Evolutionary conservation across 2,113 vertebrate genomes (phyloP), one percentile per base, ranked within the genome.

Genomic region (Oryzias woworae): DNA sequence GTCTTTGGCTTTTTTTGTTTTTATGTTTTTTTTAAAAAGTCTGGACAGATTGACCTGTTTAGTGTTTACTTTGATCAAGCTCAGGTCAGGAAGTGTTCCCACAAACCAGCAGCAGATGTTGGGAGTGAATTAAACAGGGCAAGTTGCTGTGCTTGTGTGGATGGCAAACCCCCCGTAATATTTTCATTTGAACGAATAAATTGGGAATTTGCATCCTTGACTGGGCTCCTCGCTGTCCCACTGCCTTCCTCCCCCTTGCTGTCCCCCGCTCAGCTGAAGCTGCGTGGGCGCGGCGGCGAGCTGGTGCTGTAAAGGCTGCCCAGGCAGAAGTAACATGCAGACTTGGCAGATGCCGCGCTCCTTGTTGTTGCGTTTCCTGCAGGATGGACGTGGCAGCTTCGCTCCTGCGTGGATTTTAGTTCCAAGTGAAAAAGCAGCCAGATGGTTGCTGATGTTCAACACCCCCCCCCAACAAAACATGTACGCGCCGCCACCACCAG

Each of bases 281-380:
- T 49, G 56, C 63, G 68, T 52, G 67, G 48, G 64, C 54, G 68
- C 13, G 51, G 18, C 77, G 85, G 85, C 22, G 41, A 50, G 62
- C 74, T 58, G 76, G 81, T 73, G 1, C 78, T 86, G 86, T 87
- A 75, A 75, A 65, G 81, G 50, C 44, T 71, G 14, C 5, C 50
- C 55, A 67, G 78, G 78, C 84, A 82, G 90, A 90, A 89, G 68
- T 88, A 89, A 89, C 80, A n/a, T 47, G 16, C 53, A 64, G 79
- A 80, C 78, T 85, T 90, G 87, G 90, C 91, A 92, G 82, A 62
- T 57, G 75, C 66, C 62, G 3, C 18, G 74, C 14, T 76, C 58
- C 83, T 73, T 82, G 75, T 88, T 84, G 66, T 65, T 62, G 41
- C n/a, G 26, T 48, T 20, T 88, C 83, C 85, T 87, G 66, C 61